Conservation (phyloP, 2,888 invertebrate species). For the Cryptosula pallasiana region DNA sequence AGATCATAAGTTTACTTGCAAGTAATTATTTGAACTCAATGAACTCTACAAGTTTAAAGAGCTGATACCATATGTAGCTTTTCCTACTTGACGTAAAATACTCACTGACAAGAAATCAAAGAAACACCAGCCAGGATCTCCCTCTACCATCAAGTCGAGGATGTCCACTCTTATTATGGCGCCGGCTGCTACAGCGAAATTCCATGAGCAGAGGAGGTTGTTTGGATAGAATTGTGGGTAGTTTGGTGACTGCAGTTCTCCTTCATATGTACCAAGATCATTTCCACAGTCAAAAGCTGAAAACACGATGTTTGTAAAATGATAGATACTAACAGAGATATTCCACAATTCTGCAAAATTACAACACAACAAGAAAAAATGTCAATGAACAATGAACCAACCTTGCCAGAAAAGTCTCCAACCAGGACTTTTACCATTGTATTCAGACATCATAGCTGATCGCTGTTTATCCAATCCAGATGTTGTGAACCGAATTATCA, state of each 20-base stretch:
- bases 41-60: no score
- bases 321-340: no score
- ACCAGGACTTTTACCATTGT: background rate
- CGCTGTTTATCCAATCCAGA: background rate
- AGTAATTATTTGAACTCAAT: no score
- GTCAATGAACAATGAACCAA: no score
- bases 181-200: background rate
- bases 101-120: no score
- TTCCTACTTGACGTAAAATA: no score
- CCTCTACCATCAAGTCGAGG: background rate
- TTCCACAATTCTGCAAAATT: no score
- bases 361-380: no score
- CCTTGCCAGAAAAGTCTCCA: background rate
- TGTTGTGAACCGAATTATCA: background rate
- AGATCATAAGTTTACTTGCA: no score
- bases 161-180: background rate
- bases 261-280: background rate
- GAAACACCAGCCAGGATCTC: no score
- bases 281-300: background rate
- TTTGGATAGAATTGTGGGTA: background rate
- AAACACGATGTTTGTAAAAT: no score
- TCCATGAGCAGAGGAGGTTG: constrained; percentile 12
- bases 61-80: no score
- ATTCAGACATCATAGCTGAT: background rate
- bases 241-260: background rate